Conservation (phyloP, 2,113 vertebrate genomes). For the Salvelinus namaycush region DNA sequence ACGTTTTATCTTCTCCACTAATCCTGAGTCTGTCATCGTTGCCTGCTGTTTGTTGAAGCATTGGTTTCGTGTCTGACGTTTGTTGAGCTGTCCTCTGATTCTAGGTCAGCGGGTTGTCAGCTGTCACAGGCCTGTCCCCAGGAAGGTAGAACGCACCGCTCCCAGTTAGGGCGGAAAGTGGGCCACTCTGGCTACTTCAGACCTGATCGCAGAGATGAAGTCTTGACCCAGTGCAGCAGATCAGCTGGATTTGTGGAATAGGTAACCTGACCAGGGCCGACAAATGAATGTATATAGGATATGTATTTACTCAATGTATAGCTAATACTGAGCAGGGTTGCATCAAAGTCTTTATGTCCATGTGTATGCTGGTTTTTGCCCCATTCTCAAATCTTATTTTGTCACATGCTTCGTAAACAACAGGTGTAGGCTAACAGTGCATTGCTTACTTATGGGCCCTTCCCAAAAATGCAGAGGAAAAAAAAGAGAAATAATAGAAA, state of each 20-base stretch:
- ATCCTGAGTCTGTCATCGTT: no score
- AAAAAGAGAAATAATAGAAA: no score
- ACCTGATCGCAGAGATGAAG: slow-evolving; percentile 63
- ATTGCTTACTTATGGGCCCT: no score
- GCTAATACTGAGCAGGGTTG: not conserved
- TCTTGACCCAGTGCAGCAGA: slow-evolving; percentile 69
- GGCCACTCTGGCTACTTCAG: not conserved
- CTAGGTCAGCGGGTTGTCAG: slow-evolving; percentile 68
- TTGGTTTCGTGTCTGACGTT: no score
- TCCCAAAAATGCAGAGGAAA: no score
- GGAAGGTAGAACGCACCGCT: slow-evolving; percentile 72
- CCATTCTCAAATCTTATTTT: no score
- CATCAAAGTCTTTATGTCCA: not conserved
- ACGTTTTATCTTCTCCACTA: no score
- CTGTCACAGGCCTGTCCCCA: slow-evolving; percentile 51
- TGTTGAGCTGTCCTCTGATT: slow-evolving; percentile 19
- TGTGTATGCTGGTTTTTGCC: not conserved
- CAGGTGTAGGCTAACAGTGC: no score
- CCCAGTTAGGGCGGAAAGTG: slow-evolving; percentile 72
- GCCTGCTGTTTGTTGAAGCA: no score
- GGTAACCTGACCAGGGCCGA: not conserved
- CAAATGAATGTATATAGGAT: not conserved
- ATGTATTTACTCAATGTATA: not conserved
- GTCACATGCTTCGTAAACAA: no score
- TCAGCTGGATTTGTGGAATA: not conserved